Evolutionary conservation across 1,140 invertebrate species (phyloP).

Genomic region (Drosophila parvula): DNA sequence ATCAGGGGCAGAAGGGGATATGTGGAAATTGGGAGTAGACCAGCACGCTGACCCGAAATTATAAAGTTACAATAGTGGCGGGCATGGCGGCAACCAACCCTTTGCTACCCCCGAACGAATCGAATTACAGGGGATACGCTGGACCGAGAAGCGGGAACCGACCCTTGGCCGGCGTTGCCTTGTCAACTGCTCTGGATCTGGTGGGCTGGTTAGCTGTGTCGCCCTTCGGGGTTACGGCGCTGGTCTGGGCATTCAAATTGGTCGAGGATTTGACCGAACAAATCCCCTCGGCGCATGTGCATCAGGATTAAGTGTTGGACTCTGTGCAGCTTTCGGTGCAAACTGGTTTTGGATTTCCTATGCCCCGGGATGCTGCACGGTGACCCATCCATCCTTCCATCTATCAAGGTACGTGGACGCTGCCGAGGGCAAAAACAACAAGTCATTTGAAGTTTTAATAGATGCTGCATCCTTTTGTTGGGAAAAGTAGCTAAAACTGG

Average conservation of each 20-base stretch:
- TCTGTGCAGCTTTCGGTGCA: constrained; percentile 64
- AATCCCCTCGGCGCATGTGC: constrained; percentile 76
- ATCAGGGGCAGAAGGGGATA: constrained; percentile 12
- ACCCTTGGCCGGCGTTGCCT: constrained; percentile 58
- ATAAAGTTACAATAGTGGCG: constrained; percentile 70
- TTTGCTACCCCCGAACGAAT: constrained; percentile 61
- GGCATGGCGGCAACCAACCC: constrained; percentile 71
- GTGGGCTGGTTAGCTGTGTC: constrained; percentile 53
- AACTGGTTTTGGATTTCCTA: constrained; percentile 77
- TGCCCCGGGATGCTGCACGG: constrained; percentile 65
- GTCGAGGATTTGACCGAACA: constrained; percentile 77
- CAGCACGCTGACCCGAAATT: constrained; percentile 74
- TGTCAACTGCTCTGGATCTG: constrained; percentile 45
- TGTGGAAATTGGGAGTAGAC: constrained; percentile 29
- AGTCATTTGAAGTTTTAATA: constrained; percentile 80
- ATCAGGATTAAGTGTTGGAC: constrained; percentile 74
- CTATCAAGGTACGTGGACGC: constrained; percentile 67
- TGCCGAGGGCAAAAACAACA: constrained; percentile 69
- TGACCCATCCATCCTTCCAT: constrained; percentile 68
- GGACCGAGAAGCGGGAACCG: constrained; percentile 42
- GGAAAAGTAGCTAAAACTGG: constrained; percentile 63
- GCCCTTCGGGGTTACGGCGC: constrained; percentile 54
- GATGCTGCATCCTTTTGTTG: constrained; percentile 76
- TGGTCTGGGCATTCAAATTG: constrained; percentile 58
- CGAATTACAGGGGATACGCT: constrained; percentile 58